Percentiles rank a stretch among this genome's conserved stretches.
Conservation (phyloP, 2,113 vertebrate genomes). For the Embiotoca jacksoni region DNA sequence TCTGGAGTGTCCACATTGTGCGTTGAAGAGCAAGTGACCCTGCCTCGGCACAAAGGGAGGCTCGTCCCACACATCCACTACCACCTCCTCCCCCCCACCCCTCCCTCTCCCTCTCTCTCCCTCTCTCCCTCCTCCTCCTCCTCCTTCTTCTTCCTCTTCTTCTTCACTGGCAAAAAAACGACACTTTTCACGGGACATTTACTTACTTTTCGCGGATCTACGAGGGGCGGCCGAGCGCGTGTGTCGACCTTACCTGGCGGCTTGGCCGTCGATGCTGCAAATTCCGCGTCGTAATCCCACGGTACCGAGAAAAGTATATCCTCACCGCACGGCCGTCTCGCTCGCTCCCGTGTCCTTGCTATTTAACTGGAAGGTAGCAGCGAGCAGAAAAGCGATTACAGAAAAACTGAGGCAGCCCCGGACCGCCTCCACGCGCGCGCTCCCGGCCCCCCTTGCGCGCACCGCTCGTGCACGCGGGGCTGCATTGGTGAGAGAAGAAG, state of each 20-base stretch:
- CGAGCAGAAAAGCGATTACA: slow-evolving; percentile 79
- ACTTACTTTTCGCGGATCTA: slow-evolving; percentile 71
- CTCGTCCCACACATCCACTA: slow-evolving; percentile 77
- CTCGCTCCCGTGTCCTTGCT: slow-evolving; percentile 83
- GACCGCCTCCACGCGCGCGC: slow-evolving; percentile 88
- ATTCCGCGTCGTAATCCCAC: slow-evolving; percentile 75
- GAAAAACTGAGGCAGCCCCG: slow-evolving; percentile 79
- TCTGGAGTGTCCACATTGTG: slow-evolving; percentile 73
- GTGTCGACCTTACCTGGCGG: slow-evolving; percentile 76
- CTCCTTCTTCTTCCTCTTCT: slow-evolving; percentile 36
- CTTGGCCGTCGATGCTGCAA: slow-evolving; percentile 78
- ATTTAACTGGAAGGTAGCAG: slow-evolving; percentile 83
- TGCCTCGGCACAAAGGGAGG: slow-evolving; percentile 83
- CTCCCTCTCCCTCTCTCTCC: background rate
- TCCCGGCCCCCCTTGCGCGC: slow-evolving; percentile 61
- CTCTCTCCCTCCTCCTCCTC: slow-evolving; percentile 15
- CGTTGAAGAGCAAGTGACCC: slow-evolving; percentile 69
- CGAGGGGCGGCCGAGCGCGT: slow-evolving; percentile 26
- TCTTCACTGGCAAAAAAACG: slow-evolving; percentile 67
- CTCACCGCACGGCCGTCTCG: slow-evolving; percentile 26
- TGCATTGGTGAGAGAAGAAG: slow-evolving; percentile 25
- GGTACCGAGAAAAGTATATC: slow-evolving; percentile 52
- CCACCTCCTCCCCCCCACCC: slow-evolving; percentile 20
- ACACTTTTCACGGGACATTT: slow-evolving; percentile 82
- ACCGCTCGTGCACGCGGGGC: slow-evolving; percentile 70